Evolutionary conservation across 2,113 vertebrate genomes (phyloP).

Genomic region (Ellobius talpinus): DNA sequence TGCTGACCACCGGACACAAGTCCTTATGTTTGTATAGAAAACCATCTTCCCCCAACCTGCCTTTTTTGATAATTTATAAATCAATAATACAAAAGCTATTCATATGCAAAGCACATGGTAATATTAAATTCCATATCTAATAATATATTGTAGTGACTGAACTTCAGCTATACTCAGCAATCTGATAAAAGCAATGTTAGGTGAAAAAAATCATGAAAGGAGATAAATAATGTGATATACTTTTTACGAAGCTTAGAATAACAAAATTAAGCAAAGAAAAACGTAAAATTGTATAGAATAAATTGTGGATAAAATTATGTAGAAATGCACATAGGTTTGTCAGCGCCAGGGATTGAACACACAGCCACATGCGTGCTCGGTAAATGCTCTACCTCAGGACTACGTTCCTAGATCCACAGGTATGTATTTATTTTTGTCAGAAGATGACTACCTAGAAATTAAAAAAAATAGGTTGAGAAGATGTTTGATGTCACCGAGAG

Average conservation of each 20-base stretch:
- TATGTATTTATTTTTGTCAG: neutral
- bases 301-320: neutral
- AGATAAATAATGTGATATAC: neutral
- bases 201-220: neutral
- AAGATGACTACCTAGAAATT: neutral
- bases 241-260: slow-evolving; percentile 29
- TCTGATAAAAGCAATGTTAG: slow-evolving; percentile 18
- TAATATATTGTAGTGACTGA: neutral
- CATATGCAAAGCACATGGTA: neutral
- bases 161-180: neutral
- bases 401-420: neutral
- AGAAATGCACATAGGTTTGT: neutral
- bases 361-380: neutral
- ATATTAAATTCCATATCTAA: neutral
- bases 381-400: neutral
- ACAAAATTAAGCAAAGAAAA: neutral
- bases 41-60: neutral
- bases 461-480: neutral
- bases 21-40: neutral
- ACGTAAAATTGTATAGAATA: neutral
- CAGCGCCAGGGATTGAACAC: too few relatives aligned
- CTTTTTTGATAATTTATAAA: neutral
- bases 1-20: too few relatives aligned
- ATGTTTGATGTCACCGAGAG: neutral
- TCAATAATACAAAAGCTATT: neutral